A percentile compares a stretch with the other conserved stretches of the same genome.
Conservation (phyloP, 2,113 vertebrate genomes). For the Puma concolor region DNA sequence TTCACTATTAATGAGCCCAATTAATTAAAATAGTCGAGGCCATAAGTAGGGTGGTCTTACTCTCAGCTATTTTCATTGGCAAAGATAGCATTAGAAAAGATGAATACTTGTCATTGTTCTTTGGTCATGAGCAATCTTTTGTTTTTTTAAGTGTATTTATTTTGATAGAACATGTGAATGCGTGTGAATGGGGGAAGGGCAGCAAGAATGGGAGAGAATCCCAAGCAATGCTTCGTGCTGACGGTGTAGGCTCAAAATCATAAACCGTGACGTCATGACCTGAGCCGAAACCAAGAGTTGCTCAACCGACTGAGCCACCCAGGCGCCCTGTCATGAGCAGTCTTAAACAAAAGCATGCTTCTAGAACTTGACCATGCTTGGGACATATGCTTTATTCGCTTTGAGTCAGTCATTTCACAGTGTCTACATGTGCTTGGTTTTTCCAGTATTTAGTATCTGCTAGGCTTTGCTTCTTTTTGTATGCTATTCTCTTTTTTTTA, state of each 20-base stretch:
- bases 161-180: too few relatives aligned
- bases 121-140: background rate
- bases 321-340: background rate
- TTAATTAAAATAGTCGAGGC: background rate
- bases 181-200: too few relatives aligned
- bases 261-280: too few relatives aligned
- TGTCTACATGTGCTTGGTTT: background rate
- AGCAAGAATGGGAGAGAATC: too few relatives aligned
- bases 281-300: too few relatives aligned
- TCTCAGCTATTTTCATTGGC: background rate
- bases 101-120: background rate
- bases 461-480: background rate
- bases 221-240: too few relatives aligned
- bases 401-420: background rate
- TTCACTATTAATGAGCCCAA: background rate
- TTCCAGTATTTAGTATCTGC: background rate
- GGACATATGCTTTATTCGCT: background rate
- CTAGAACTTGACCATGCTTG: background rate
- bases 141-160: too few relatives aligned
- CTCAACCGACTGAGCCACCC: too few relatives aligned
- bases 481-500: background rate
- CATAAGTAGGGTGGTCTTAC: background rate
- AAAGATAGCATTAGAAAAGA: background rate
- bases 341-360: background rate
- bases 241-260: too few relatives aligned